These are phyloP conservation scores for Anas platyrhynchos DNA, from an alignment of 2,113 vertebrate species.

Conservation along the genomic window DNA sequence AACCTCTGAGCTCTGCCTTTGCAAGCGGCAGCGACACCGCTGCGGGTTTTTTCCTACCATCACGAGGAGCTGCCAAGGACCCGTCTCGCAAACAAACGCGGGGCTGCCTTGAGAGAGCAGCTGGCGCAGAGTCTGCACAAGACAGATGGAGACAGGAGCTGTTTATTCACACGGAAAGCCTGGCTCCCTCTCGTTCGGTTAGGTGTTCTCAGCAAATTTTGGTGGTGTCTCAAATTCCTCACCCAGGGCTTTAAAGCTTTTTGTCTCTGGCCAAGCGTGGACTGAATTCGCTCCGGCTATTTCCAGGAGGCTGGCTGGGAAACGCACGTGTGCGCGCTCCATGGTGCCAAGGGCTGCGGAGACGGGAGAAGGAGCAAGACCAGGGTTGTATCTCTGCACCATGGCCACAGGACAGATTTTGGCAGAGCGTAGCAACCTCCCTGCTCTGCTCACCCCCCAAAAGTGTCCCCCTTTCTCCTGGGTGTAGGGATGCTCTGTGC, in stretches of 20 bases:
- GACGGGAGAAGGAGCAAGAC: neutral
- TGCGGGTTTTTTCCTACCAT: neutral
- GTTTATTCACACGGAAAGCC: neutral
- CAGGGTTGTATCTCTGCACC: rapidly evolving
- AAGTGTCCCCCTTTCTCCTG: rapidly evolving
- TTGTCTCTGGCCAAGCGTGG: neutral
- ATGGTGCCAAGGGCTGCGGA: neutral
- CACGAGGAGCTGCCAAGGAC: neutral
- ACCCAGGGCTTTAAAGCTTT: neutral
- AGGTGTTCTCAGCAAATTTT: neutral
- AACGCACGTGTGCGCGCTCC: rapidly evolving
- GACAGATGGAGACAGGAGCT: slow-evolving; percentile 28
- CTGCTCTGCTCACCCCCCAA: neutral
- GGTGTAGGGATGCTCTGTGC: neutral
- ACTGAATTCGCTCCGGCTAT: neutral
- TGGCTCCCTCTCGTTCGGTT: neutral
- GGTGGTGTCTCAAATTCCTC: neutral
- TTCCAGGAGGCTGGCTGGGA: neutral
- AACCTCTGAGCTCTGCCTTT: neutral
- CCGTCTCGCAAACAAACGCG: neutral
- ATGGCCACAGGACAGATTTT: rapidly evolving
- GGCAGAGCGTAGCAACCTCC: neutral
- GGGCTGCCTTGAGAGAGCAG: slow-evolving; percentile 16
- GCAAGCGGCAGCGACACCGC: neutral
- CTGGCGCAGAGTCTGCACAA: neutral